Base-by-base conservation (phyloP, 2,888 invertebrate genomes). In the Panzeria rudis region DNA sequence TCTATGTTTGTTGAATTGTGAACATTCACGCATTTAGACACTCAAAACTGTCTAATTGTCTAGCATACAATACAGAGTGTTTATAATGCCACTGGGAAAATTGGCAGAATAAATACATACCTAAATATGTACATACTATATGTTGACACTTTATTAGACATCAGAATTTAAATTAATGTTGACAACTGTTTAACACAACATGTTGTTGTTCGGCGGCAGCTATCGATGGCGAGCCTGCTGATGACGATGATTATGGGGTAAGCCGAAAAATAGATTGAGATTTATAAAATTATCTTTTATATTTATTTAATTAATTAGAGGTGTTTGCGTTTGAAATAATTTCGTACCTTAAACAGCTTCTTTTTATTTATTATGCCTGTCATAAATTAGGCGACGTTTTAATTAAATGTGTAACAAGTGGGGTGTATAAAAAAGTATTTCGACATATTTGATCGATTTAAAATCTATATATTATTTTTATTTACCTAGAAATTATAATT, bases 101-200 rank as follows among this genome's bases (percentile, higher is more conserved):
- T 62, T 73, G 54, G 29, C 61, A 32, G 20, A 20, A 35, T 68
- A 29, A 23, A 81, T 17, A 76, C 59, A 66, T 72, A 23, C 52
- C n/a, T n/a, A n/a, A n/a, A n/a, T n/a, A n/a, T n/a, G n/a, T n/a
- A 29, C 29, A 77, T n/a, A 56, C n/a, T n/a, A n/a, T 66, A 76
- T 71, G 84, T 59, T 81, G 84, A 81, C 86, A 84, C 77, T 81
- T 81, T 86, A 81, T 86, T 84, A 80, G 75, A 82, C 69, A 82
- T 71, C 61, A 81, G 47, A 86, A 81, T 84, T 75, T 81, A 78
- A 86, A 86, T 86, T 86, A 86, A 86, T 84, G 84, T 69, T 81
- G 85, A 82, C 85, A 85, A 71, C 85, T 85, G 85, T 71, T 82
- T 78, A 69, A 64, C 17, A 47, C 9, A 62, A 69, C 47, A 64